Conservation (phyloP, 2,888 invertebrate genomes). For the Catocala fraxini region DNA sequence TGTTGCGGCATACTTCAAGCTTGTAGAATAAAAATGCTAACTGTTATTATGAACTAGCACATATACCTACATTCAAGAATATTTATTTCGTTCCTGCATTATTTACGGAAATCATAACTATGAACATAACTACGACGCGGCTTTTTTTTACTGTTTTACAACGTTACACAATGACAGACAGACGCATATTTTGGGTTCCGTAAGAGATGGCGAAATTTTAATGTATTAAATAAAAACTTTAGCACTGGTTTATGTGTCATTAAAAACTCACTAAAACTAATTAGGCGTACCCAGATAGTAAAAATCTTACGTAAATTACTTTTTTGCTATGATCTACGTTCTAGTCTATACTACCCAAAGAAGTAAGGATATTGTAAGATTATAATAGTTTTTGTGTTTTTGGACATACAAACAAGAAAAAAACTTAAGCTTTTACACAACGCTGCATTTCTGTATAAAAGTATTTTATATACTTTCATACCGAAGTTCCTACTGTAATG, state of each 20-base stretch:
- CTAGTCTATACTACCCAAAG: no score
- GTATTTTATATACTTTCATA: no score
- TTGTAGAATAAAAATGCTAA: slow-evolving; percentile 26
- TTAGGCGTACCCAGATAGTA: neutral
- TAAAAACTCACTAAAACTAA: neutral
- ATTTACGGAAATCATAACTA: slow-evolving; percentile 51
- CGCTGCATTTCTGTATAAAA: no score
- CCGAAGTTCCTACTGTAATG: no score
- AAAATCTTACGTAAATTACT: neutral
- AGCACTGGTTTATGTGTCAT: neutral
- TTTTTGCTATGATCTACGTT: no score
- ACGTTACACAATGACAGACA: slow-evolving; percentile 21
- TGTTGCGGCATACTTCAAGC: slow-evolving; percentile 22
- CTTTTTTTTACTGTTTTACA: slow-evolving; percentile 30
- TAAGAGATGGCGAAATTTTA: slow-evolving; percentile 4
- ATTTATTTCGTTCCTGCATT: slow-evolving; percentile 37
- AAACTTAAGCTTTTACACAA: no score
- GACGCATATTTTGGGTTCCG: slow-evolving; percentile 29
- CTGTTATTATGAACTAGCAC: slow-evolving; percentile 18
- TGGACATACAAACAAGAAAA: no score
- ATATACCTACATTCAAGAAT: slow-evolving; percentile 18
- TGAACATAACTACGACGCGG: slow-evolving; percentile 27
- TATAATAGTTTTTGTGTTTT: no score
- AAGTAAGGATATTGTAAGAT: no score
- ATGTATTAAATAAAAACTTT: neutral